These are phyloP conservation scores for Oryzias celebensis DNA, from an alignment of 2,113 vertebrate species.

Conservation along the genomic window DNA sequence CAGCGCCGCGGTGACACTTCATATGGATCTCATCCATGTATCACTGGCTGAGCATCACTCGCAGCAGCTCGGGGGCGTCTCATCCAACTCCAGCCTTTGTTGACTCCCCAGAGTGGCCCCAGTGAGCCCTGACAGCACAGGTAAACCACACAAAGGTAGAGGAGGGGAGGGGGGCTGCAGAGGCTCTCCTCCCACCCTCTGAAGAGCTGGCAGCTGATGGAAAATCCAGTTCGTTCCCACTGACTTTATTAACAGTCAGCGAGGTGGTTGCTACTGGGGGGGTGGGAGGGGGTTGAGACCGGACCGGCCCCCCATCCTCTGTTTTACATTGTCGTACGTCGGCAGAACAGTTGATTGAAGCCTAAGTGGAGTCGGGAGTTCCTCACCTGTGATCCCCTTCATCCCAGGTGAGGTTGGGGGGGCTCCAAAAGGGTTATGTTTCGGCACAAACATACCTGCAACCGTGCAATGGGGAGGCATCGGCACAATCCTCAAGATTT, in stretches of 20 bases:
- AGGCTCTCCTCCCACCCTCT: conserved; percentile 1
- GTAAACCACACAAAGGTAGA: conserved; percentile 38
- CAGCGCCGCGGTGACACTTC: conserved; percentile 47
- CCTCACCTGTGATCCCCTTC: conserved; percentile 62
- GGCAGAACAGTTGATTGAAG: conserved; percentile 68
- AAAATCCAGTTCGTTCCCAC: conserved; percentile 18
- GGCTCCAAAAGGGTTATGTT: background rate
- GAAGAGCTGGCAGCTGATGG: conserved; percentile 31
- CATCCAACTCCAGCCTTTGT: conserved; percentile 56
- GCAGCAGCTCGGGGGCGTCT: conserved; percentile 34
- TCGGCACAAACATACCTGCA: no score
- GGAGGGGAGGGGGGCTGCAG: conserved; percentile 10
- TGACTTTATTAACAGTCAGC: conserved; percentile 16
- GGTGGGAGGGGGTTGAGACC: conserved; percentile 8
- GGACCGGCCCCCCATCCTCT: conserved; percentile 29
- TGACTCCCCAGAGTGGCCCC: conserved; percentile 51
- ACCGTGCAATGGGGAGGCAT: no score
- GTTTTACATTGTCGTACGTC: conserved; percentile 59
- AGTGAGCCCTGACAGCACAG: conserved; percentile 41
- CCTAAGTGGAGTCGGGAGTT: conserved; percentile 46
- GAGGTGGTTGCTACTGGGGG: background rate
- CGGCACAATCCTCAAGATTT: no score
- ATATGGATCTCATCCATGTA: conserved; percentile 56
- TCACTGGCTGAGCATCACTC: conserved; percentile 59
- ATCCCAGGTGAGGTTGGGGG: conserved; percentile 27